Evolutionary conservation across 2,888 invertebrate species (phyloP).

Genomic region (Drosophila quinaria): DNA sequence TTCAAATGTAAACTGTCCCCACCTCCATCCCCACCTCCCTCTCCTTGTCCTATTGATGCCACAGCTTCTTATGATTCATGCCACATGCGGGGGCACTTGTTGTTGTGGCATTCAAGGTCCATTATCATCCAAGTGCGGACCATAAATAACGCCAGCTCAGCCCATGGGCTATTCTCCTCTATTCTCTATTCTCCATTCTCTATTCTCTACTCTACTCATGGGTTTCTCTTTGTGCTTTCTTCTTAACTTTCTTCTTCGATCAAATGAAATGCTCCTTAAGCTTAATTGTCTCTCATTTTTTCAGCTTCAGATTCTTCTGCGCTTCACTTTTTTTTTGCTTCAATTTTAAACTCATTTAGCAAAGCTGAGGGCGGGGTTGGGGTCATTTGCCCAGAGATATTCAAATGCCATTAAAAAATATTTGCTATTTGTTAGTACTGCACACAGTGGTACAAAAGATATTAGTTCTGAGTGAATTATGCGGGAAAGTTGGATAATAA

Average conservation of each 20-base stretch:
- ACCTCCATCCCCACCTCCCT: background rate
- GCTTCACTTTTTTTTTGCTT: slow-evolving; percentile 44
- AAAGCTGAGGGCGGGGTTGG: slow-evolving; percentile 44
- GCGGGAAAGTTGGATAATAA: background rate
- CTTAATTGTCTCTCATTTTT: slow-evolving; percentile 72
- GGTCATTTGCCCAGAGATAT: slow-evolving; percentile 60
- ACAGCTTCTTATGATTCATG: slow-evolving; percentile 43
- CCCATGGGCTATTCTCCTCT: slow-evolving; percentile 26
- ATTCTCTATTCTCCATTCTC: background rate
- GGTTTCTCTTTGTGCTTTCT: slow-evolving; percentile 21
- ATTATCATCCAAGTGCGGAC: slow-evolving; percentile 55
- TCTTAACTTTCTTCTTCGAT: slow-evolving; percentile 70
- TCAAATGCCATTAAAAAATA: slow-evolving; percentile 73
- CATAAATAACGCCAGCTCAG: slow-evolving; percentile 50
- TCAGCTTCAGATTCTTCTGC: slow-evolving; percentile 3
- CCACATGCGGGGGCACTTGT: slow-evolving; percentile 42
- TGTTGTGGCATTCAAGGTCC: slow-evolving; percentile 57
- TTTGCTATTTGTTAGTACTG: slow-evolving; percentile 40
- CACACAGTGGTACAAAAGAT: slow-evolving; percentile 47
- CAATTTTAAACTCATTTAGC: slow-evolving; percentile 76
- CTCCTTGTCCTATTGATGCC: background rate
- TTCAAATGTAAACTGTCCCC: slow-evolving; percentile 43
- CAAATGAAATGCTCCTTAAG: slow-evolving; percentile 80
- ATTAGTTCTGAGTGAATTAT: background rate
- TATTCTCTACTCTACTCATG: slow-evolving; percentile 5